These are phyloP conservation scores for Brachionus asplanchnoidis DNA, from an alignment of 1,140 invertebrate genomes.

Conservation along the genomic window DNA sequence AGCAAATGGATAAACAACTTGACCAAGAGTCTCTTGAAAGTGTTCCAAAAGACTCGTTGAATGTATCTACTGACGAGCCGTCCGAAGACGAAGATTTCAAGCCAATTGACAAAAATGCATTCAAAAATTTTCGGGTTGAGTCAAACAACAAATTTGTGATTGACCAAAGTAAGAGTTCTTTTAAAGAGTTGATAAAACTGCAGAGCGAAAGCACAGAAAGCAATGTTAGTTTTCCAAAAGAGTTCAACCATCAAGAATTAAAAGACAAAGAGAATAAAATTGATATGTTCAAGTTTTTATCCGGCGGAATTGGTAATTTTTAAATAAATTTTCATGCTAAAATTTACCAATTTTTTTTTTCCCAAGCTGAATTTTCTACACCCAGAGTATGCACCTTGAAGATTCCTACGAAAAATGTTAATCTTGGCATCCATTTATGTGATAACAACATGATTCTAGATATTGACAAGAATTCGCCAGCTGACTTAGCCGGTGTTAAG, in stretches of 20 bases:
- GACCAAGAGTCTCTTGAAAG: background rate
- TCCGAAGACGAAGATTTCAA: conserved; percentile 14
- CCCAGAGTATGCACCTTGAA: background rate
- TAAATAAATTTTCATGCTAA: background rate
- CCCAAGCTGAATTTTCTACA: background rate
- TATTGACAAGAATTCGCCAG: background rate
- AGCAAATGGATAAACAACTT: background rate
- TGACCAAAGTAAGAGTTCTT: background rate
- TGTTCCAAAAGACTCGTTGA: background rate
- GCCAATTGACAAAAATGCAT: conserved; percentile 27
- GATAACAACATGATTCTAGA: conserved; percentile 19
- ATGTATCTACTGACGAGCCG: background rate
- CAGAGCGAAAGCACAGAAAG: background rate
- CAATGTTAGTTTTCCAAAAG: background rate
- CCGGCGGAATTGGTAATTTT: background rate
- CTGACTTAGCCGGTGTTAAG: background rate
- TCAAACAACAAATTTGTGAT: background rate
- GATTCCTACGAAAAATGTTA: background rate
- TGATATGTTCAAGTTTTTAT: background rate
- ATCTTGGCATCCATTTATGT: background rate
- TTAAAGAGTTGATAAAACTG: background rate
- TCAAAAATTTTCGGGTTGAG: conserved; percentile 25
- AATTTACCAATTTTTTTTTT: background rate
- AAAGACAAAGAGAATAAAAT: background rate
- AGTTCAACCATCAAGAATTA: background rate